These are phyloP conservation scores for Notamacropus eugenii DNA, from an alignment of 2,797 vertebrate genomes.

Conservation along the genomic window DNA sequence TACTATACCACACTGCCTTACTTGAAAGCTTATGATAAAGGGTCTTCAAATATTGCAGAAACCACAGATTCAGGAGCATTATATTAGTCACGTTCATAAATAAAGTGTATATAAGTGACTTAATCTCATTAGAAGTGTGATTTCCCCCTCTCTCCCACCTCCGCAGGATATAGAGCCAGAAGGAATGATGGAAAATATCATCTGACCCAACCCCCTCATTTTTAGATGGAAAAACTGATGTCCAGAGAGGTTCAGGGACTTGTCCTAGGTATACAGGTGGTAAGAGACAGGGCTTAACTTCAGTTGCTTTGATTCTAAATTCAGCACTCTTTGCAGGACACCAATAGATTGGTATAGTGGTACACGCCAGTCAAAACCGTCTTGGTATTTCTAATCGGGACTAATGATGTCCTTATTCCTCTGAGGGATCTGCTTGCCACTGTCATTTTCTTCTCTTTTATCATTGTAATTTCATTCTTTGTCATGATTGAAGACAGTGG, in stretches of 20 bases:
- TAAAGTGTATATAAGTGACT: background rate
- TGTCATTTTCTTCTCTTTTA: background rate
- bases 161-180: background rate
- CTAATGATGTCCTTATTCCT: background rate
- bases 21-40: background rate
- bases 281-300: background rate
- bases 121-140: background rate
- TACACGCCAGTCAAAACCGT: background rate
- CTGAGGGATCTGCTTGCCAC: constrained; percentile 39
- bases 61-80: background rate
- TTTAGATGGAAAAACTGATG: background rate
- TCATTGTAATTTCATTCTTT: rapidly evolving
- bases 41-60: background rate
- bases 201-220: background rate
- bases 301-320: background rate
- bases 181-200: background rate
- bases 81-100: background rate
- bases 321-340: background rate
- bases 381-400: background rate
- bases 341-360: background rate
- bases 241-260: background rate
- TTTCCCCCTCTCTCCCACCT: background rate
- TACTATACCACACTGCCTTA: background rate
- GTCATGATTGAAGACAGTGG: background rate
- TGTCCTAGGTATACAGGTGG: background rate